phyloP scores from a whole-genome alignment of 2,888 invertebrate species.

The Eledone cirrhosa region DNA sequence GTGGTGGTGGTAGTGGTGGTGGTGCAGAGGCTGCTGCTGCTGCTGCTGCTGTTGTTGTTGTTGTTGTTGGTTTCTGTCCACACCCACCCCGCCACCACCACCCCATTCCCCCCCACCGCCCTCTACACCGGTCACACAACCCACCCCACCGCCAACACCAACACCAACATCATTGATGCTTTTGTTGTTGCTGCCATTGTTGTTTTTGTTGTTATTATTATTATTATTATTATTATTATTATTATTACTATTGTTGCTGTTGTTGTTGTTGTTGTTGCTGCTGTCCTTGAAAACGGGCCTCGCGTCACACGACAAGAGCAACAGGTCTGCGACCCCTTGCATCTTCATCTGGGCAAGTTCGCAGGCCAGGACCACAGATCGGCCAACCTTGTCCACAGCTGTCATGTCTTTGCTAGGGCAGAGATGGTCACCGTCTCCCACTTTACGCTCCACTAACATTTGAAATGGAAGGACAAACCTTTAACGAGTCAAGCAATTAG shows the following conservation, averaged over 20 bases:
- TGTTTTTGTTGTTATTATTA: background rate
- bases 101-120: no score
- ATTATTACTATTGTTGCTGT: no score
- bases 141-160: no score
- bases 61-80: no score
- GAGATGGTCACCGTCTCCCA: background rate
- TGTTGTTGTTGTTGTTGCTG: slow-evolving; percentile 26
- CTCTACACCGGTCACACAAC: no score
- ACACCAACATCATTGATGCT: no score
- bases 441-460: slow-evolving; percentile 17
- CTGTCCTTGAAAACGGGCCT: slow-evolving; percentile 59
- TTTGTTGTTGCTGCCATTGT: no score
- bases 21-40: no score
- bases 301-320: slow-evolving; percentile 60
- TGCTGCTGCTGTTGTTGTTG: no score
- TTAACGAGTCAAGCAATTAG: no score
- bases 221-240: slow-evolving; percentile 1
- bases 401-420: slow-evolving; percentile 38
- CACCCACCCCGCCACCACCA: no score
- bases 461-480: background rate
- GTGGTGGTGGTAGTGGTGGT: no score
- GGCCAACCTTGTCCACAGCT: slow-evolving; percentile 40
- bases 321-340: slow-evolving; percentile 63
- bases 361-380: slow-evolving; percentile 55
- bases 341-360: slow-evolving; percentile 59